These are phyloP conservation scores for Rotaria sp. DNA, from an alignment of 2,888 invertebrate species.

Conservation along the genomic window DNA sequence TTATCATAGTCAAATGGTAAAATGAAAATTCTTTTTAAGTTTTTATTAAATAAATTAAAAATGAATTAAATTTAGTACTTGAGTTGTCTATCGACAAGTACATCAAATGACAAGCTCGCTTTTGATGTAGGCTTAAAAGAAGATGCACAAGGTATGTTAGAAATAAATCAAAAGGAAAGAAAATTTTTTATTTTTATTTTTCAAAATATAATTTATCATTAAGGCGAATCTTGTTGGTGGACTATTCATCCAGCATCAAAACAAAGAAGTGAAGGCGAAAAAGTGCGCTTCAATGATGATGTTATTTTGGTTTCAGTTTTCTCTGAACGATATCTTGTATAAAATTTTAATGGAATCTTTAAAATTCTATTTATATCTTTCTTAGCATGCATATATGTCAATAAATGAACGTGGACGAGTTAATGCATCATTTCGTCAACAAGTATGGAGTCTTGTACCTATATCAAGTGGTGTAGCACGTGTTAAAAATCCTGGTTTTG, in stretches of 20 bases:
- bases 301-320: slow-evolving; percentile 97
- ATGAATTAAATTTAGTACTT: slow-evolving; percentile 67
- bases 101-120: slow-evolving; percentile 95
- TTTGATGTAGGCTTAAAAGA: slow-evolving; percentile 98
- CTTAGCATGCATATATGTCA: slow-evolving; percentile 36
- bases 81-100: slow-evolving; percentile 91
- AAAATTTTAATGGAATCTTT: slow-evolving; percentile 45
- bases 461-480: slow-evolving; percentile 93
- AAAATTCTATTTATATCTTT: not conserved
- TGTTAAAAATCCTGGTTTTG: slow-evolving; percentile 90
- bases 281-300: slow-evolving; percentile 97
- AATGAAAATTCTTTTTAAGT: slow-evolving; percentile 23
- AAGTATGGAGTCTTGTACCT: slow-evolving; percentile 97
- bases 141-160: slow-evolving; percentile 56
- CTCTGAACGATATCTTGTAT: slow-evolving; percentile 94
- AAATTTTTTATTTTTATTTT: not conserved
- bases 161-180: not conserved
- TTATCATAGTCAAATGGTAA: slow-evolving; percentile 96
- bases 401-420: slow-evolving; percentile 53
- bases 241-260: slow-evolving; percentile 99
- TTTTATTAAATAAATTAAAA: not conserved
- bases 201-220: not conserved
- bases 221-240: slow-evolving; percentile 98
- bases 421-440: slow-evolving; percentile 98
- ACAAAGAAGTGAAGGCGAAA: slow-evolving; percentile 98